Evolutionary conservation across 2,797 vertebrate genomes (phyloP).

Genomic region (Potorous gilbertii): DNA sequence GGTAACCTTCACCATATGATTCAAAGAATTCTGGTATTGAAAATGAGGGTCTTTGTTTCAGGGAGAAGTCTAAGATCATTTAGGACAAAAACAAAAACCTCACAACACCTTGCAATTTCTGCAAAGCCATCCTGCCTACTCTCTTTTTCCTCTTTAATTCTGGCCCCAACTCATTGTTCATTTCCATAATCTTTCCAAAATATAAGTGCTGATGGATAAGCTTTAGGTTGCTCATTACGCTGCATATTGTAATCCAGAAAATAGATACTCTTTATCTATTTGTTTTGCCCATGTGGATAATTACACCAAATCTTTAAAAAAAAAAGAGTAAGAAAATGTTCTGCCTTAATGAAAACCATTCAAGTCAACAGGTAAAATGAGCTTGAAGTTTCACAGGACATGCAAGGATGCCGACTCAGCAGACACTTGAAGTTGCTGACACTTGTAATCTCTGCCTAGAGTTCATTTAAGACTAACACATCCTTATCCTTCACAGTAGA

Average conservation of each 20-base stretch:
- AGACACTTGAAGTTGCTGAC: conserved; percentile 29
- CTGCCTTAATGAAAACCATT: fast-evolving
- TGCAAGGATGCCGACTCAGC: conserved; percentile 9
- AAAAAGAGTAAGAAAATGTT: neutral
- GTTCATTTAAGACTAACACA: neutral
- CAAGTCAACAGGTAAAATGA: conserved; percentile 13
- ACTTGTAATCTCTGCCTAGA: neutral
- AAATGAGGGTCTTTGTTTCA: neutral
- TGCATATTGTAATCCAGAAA: neutral
- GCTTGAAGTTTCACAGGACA: neutral
- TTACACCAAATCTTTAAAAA: neutral
- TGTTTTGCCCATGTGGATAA: neutral
- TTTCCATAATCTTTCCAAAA: neutral
- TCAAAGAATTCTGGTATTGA: neutral
- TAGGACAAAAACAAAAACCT: neutral
- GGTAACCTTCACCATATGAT: neutral
- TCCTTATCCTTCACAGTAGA: neutral
- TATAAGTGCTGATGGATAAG: neutral
- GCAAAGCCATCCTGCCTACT: neutral
- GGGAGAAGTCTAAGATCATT: neutral
- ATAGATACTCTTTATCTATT: neutral
- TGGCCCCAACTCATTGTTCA: neutral
- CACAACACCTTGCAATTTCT: neutral
- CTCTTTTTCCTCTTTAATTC: neutral
- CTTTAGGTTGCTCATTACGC: neutral